phyloP scores from a whole-genome alignment of 2,113 vertebrate genomes.

The Picathartes gymnocephalus region DNA sequence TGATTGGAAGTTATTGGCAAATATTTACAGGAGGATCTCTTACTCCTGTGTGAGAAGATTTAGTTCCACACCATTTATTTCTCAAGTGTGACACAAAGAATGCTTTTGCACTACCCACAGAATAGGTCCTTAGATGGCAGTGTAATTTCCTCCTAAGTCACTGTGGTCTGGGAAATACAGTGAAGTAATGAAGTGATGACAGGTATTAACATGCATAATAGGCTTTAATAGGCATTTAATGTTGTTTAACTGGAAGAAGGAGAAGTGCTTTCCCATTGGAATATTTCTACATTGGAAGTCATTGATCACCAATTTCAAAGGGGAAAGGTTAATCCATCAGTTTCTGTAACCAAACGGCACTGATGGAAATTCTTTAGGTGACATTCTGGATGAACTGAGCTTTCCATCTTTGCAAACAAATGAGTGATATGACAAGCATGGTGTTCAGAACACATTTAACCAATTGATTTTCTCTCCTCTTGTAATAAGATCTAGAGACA shows the following conservation, averaged over 20 bases:
- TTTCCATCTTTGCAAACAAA: slow-evolving; percentile 87
- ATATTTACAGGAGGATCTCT: background rate
- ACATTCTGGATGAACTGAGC: slow-evolving; percentile 86
- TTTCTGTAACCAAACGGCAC: slow-evolving; percentile 74
- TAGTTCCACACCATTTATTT: slow-evolving; percentile 46
- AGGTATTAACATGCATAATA: slow-evolving; percentile 80
- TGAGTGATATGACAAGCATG: slow-evolving; percentile 97
- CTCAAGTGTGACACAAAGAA: slow-evolving; percentile 10
- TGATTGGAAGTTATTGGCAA: background rate
- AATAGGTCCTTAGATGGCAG: slow-evolving; percentile 33
- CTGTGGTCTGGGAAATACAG: slow-evolving; percentile 45
- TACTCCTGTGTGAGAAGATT: slow-evolving; percentile 20
- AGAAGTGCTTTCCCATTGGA: slow-evolving; percentile 71
- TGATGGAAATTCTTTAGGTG: slow-evolving; percentile 87
- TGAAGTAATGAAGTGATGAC: slow-evolving; percentile 76
- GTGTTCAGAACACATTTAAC: slow-evolving; percentile 90
- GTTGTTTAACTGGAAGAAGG: slow-evolving; percentile 69
- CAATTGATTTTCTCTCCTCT: slow-evolving; percentile 97
- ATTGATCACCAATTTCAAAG: slow-evolving; percentile 90
- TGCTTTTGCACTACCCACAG: background rate
- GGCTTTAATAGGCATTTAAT: slow-evolving; percentile 77
- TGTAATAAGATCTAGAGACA: slow-evolving; percentile 94
- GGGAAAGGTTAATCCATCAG: slow-evolving; percentile 91
- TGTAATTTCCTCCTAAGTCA: slow-evolving; percentile 46
- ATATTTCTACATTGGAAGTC: slow-evolving; percentile 74